Evolutionary conservation across 2,888 invertebrate genomes (phyloP).

Genomic region (Mayetiola destructor): DNA sequence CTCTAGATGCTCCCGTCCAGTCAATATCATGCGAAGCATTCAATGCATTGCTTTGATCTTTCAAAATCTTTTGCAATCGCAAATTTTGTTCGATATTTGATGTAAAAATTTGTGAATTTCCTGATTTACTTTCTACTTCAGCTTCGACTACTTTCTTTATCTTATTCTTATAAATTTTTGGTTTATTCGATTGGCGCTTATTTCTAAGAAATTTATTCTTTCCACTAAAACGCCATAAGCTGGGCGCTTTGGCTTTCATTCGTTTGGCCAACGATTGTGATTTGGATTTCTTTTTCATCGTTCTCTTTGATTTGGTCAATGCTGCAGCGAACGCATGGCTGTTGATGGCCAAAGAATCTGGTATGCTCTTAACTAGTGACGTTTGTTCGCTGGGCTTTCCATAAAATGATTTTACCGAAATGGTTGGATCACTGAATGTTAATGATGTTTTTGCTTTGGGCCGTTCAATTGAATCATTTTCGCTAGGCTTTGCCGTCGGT

Average conservation of each 20-base stretch:
- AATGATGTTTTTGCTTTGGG: slow-evolving; percentile 14
- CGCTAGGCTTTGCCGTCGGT: neutral
- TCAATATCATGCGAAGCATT: slow-evolving; percentile 16
- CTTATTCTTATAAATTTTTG: neutral
- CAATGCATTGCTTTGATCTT: slow-evolving; percentile 28
- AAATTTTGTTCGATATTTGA: slow-evolving; percentile 22
- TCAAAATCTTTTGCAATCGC: slow-evolving; percentile 27
- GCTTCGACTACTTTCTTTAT: neutral
- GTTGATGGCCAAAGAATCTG: neutral
- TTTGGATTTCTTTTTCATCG: neutral
- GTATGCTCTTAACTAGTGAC: slow-evolving; percentile 19
- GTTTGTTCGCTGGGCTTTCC: slow-evolving; percentile 13
- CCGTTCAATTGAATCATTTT: neutral
- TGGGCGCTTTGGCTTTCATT: neutral
- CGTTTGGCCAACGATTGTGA: neutral
- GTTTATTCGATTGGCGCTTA: neutral
- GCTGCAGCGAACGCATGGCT: neutral
- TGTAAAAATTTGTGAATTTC: neutral
- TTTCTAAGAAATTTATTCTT: neutral
- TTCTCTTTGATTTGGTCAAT: neutral
- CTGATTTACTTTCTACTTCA: neutral
- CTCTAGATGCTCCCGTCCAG: slow-evolving; percentile 25
- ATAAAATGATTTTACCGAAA: slow-evolving; percentile 10
- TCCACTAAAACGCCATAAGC: neutral
- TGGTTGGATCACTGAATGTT: neutral